phyloP scores from a whole-genome alignment of 1,140 invertebrate species.

The Pantala flavescens region DNA sequence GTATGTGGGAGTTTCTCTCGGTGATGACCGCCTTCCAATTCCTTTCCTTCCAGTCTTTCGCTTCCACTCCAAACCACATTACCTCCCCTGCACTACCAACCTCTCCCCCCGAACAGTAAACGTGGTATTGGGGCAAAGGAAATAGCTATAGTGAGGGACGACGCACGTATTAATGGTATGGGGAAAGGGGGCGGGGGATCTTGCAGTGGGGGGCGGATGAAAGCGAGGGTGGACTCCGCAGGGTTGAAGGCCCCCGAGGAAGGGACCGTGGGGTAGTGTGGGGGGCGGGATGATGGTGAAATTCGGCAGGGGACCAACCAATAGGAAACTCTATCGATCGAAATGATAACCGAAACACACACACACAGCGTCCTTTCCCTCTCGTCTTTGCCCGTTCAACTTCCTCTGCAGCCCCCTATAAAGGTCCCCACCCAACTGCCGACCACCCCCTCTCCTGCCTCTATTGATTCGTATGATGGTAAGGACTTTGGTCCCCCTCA shows the following conservation, averaged over 20 bases:
- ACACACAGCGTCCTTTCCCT: not conserved
- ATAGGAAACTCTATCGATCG: conserved; percentile 9
- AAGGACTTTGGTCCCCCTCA: not conserved
- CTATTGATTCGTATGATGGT: not conserved
- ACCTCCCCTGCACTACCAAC: no score
- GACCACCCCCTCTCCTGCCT: not conserved
- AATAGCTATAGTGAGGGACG: no score
- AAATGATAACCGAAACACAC: conserved; percentile 2
- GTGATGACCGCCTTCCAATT: no score
- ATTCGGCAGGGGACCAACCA: conserved; percentile 6
- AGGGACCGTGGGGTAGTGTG: not conserved
- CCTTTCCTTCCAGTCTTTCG: no score
- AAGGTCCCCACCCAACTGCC: not conserved
- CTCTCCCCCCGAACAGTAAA: no score
- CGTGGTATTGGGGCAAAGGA: no score
- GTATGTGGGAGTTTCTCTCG: no score
- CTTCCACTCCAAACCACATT: no score
- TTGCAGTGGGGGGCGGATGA: not conserved
- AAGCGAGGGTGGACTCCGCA: not conserved
- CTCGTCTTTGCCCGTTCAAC: not conserved
- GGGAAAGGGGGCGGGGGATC: not conserved
- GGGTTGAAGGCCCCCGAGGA: not conserved
- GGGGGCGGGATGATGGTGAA: not conserved
- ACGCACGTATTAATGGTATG: no score
- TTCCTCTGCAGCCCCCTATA: not conserved